These are phyloP conservation scores for Dendronephthya gigantea DNA, from an alignment of 64 coral and sea anemone genomes.

Conservation along the genomic window DNA sequence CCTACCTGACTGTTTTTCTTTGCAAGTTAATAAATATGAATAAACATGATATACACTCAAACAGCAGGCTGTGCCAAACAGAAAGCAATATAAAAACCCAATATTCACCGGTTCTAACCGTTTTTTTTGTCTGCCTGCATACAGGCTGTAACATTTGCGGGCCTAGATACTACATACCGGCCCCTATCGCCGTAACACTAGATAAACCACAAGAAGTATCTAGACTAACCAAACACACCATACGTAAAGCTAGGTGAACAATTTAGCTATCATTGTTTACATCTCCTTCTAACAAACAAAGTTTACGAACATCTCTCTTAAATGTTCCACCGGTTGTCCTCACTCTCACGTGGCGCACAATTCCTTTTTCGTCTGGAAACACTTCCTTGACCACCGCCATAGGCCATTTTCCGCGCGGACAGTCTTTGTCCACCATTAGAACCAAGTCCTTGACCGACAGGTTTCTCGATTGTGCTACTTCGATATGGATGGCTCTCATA, in stretches of 20 bases:
- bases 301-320: conserved; percentile 33
- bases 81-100: background rate
- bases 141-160: background rate
- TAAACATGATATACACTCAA: no score
- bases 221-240: no score
- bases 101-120: background rate
- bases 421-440: conserved; percentile 18
- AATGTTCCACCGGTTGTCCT: conserved; percentile 1
- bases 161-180: background rate
- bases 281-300: conserved; percentile 16
- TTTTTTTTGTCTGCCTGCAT: background rate
- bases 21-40: no score
- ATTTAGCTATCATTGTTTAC: no score
- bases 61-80: background rate
- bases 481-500: background rate
- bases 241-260: no score
- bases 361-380: conserved; percentile 18
- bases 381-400: conserved; percentile 14
- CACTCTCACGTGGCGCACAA: conserved; percentile 26
- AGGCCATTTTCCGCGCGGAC: conserved; percentile 40
- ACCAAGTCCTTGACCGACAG: conserved; percentile 19
- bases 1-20: no score
- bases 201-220: no score
- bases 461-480: conserved; percentile 4
- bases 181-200: no score